These are phyloP conservation scores for Heteromyza rotundicornis DNA, from an alignment of 2,888 invertebrate species.

Conservation along the genomic window DNA sequence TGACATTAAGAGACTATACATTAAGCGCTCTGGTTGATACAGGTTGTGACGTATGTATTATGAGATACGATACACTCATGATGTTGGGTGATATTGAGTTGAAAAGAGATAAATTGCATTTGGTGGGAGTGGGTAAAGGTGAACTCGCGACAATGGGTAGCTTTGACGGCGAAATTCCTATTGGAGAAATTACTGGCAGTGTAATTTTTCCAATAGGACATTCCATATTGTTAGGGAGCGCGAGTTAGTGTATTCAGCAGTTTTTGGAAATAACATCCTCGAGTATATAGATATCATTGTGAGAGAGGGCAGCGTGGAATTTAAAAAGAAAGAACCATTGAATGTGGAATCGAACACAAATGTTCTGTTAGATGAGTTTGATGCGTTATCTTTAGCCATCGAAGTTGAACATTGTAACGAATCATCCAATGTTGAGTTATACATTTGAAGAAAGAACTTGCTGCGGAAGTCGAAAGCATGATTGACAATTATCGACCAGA, in stretches of 20 bases:
- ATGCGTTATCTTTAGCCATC: background rate
- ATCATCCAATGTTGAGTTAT: conserved; percentile 3
- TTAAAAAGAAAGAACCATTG: background rate
- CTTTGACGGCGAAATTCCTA: conserved; percentile 7
- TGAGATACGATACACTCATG: conserved; percentile 13
- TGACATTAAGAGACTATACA: background rate
- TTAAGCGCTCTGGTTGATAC: conserved; percentile 20
- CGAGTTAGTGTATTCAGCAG: too few relatives aligned
- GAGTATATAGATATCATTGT: conserved; percentile 2
- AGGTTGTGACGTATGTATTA: conserved; percentile 16
- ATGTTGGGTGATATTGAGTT: background rate
- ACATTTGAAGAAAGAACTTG: background rate
- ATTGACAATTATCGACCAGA: background rate
- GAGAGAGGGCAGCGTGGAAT: background rate
- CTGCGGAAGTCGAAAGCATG: background rate
- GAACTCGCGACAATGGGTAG: conserved; percentile 10
- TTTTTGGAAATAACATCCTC: conserved; percentile 5
- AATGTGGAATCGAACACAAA: background rate
- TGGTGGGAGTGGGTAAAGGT: conserved; percentile 4
- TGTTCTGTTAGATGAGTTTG: background rate
- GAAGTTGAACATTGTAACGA: background rate
- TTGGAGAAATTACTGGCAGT: too few relatives aligned
- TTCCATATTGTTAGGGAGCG: too few relatives aligned
- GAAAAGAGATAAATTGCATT: background rate
- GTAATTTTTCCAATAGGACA: too few relatives aligned